Evolutionary conservation across 2,113 vertebrate species (phyloP), one percentile per base, ranked within the genome.

Genomic region (Arothron firmamentum): DNA sequence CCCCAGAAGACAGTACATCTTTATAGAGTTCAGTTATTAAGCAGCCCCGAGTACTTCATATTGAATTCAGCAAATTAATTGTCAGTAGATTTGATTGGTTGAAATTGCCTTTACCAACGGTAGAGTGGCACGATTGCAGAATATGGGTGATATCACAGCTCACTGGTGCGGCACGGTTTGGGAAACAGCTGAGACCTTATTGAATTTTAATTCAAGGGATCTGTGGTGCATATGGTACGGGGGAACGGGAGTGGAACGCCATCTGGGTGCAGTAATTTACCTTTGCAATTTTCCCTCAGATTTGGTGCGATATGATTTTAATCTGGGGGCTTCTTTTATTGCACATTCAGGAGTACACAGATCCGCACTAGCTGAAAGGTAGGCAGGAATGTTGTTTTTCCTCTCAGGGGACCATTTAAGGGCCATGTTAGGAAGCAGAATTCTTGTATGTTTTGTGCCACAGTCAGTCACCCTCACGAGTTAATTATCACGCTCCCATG

Each of bases 141-240:
- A 62, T 71, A 21, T 76, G 50, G 73, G 62, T 81, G 78, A 89
- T 85, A 65, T 89, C 85, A 82, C 80, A 86, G 88, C 72, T 88
- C 85, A 87, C 28, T 85, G 85, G 79, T 80, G 70, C 82, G 74
- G 65, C 79, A 82, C 85, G 65, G 46, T 78, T 79, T 65, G 67
- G 80, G 75, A 86, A 85, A 86, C 80, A 79, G 79, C 71, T 66
- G 45, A 60, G 79, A 81, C 83, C 63, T 81, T 85, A 88, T 88
- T 86, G 75, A 87, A 88, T 85, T 83, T 87, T 84, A 87, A 90
- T 86, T 86, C 80, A 79, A 50, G 77, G 82, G 70, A 46, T 74
- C 80, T 66, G 74, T 70, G 77, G 72, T 77, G 83, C 76, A 45
- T 81, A 48, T 62, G 80, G 83, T 85, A 64, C 63, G 38, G 48